phyloP scores from a whole-genome alignment of 92 coral and sea anemone species.

The Epizoanthus stellaris region DNA sequence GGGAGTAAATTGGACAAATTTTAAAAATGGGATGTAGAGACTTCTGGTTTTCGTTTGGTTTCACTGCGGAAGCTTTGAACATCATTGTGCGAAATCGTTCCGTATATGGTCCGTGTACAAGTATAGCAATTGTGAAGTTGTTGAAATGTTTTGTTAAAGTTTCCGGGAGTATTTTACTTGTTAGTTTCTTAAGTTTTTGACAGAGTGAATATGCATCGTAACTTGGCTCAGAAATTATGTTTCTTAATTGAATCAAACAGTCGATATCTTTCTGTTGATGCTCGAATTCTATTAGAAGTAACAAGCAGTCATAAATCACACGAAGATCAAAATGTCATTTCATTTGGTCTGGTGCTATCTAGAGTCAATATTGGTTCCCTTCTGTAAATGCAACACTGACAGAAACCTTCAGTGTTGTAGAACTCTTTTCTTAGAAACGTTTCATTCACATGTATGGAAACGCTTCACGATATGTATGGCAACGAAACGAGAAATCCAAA shows the following conservation, averaged over 20 bases:
- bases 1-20: slow-evolving; percentile 9
- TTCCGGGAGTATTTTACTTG: slow-evolving; percentile 30
- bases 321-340: slow-evolving; percentile 22
- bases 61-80: slow-evolving; percentile 27
- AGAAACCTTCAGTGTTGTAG: not conserved
- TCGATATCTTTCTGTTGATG: not conserved
- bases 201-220: not conserved
- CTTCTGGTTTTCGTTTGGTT: not conserved
- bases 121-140: slow-evolving; percentile 34
- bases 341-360: slow-evolving; percentile 18
- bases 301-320: slow-evolving; percentile 41
- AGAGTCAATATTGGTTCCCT: slow-evolving; percentile 16
- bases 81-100: slow-evolving; percentile 40
- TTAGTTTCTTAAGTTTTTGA: not conserved
- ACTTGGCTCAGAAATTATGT: not conserved
- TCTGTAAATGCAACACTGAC: slow-evolving; percentile 1
- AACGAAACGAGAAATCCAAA: not conserved
- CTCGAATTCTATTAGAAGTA: slow-evolving; percentile 16
- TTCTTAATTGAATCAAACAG: slow-evolving; percentile 15
- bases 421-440: not conserved
- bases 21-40: not conserved
- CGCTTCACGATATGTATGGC: not conserved
- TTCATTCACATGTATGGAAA: not conserved
- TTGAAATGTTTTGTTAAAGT: slow-evolving; percentile 43
- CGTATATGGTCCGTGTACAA: slow-evolving; percentile 38